A percentile compares a stretch with the other conserved stretches of the same genome.
Evolutionary conservation across 2,888 invertebrate genomes (phyloP).

Genomic region (Phymatocera aterrima): DNA sequence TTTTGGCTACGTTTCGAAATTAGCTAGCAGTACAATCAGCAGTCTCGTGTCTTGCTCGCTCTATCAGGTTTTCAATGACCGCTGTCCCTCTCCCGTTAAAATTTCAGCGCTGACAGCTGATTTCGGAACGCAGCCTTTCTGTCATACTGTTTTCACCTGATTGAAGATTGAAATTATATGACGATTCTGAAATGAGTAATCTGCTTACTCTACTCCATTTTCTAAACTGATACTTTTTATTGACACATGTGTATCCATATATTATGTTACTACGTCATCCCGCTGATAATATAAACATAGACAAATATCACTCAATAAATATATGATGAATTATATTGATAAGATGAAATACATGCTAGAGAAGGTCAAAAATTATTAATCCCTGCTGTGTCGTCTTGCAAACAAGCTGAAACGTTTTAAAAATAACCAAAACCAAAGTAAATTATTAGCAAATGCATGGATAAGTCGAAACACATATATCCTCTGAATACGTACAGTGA

Average conservation of each 20-base stretch:
- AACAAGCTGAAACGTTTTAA: neutral
- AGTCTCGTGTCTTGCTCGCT: too few species aligned
- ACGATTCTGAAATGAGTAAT: neutral
- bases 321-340: neutral
- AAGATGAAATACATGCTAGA: neutral
- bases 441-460: constrained; percentile 4
- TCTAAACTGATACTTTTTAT: neutral
- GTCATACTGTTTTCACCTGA: neutral
- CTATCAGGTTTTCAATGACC: too few species aligned
- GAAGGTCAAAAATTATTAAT: neutral
- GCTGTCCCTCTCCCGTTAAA: too few species aligned
- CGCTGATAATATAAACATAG: neutral
- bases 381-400: neutral
- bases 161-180: neutral
- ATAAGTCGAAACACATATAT: neutral
- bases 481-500: neutral
- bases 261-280: neutral
- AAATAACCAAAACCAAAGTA: neutral
- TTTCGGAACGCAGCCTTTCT: neutral
- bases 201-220: neutral
- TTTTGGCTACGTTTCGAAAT: too few species aligned
- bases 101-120: too few species aligned
- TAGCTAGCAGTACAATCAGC: too few species aligned
- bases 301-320: neutral
- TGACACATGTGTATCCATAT: neutral